Conservation (phyloP, 2,113 vertebrate genomes). For the Haliaeetus leucogaster region DNA sequence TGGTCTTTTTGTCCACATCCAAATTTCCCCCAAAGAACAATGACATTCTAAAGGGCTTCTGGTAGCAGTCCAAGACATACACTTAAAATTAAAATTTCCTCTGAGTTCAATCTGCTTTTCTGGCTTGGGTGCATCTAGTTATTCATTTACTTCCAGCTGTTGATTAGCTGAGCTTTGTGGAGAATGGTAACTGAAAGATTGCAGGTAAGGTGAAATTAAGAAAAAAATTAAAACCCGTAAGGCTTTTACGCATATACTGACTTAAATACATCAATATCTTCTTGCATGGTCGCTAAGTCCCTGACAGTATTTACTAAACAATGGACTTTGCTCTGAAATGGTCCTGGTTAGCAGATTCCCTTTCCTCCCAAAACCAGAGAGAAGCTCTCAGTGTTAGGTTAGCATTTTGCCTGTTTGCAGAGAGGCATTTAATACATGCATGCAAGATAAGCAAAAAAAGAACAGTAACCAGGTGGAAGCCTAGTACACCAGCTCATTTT, state of each 20-base stretch:
- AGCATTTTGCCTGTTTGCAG: background rate
- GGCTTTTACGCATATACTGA: background rate
- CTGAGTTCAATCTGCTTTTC: background rate
- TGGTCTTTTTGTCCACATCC: constrained; percentile 44
- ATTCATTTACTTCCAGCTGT: background rate
- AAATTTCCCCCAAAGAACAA: constrained; percentile 49
- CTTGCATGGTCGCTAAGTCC: background rate
- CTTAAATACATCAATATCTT: background rate
- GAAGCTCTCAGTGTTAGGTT: background rate
- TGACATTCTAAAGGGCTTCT: constrained; percentile 42
- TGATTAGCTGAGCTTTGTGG: background rate
- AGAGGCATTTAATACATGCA: background rate
- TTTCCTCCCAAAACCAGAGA: background rate
- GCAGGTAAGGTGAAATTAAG: background rate
- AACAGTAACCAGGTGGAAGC: constrained; percentile 11
- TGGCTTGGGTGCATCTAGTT: constrained; percentile 13
- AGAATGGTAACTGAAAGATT: background rate
- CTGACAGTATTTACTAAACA: background rate
- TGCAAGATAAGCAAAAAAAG: constrained; percentile 6
- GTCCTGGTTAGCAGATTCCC: background rate
- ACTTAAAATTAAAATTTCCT: constrained; percentile 51
- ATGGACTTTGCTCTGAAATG: background rate
- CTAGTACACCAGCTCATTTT: background rate
- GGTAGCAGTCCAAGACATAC: constrained; percentile 49
- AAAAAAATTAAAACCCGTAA: background rate